These are phyloP conservation scores for Lasius fuliginosus DNA, from an alignment of 2,888 invertebrate species.

Conservation along the genomic window DNA sequence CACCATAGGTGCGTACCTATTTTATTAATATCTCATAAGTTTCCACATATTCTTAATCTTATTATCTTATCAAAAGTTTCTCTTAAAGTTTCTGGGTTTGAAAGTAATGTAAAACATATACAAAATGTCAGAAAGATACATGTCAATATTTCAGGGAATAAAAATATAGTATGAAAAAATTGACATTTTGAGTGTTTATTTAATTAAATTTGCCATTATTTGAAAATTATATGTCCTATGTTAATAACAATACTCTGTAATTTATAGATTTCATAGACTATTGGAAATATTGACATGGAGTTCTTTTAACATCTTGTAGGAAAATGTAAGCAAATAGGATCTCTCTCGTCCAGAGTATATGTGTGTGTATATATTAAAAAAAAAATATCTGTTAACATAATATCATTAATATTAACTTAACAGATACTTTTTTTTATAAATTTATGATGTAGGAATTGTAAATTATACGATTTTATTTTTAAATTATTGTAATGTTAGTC, in stretches of 20 bases:
- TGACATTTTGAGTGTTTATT: not conserved
- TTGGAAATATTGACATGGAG: slow-evolving; percentile 10
- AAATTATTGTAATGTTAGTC: not conserved
- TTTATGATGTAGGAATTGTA: not conserved
- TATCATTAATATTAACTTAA: not conserved
- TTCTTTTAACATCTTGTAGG: slow-evolving; percentile 7
- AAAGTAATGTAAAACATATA: not conserved
- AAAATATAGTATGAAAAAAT: not conserved
- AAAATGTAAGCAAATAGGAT: slow-evolving; percentile 34
- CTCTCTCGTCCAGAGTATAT: slow-evolving; percentile 32
- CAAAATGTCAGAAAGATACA: not conserved
- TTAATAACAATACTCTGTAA: not conserved
- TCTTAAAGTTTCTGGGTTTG: slow-evolving; percentile 77
- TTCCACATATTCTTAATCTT: slow-evolving; percentile 24
- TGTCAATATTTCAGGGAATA: slow-evolving; percentile 8
- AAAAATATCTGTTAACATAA: not conserved
- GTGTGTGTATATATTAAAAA: not conserved
- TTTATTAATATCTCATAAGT: slow-evolving; percentile 64
- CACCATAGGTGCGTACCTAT: slow-evolving; percentile 92
- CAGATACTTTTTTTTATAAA: not conserved
- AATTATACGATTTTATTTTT: slow-evolving; percentile 12
- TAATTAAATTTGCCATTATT: not conserved
- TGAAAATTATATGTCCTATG: not conserved
- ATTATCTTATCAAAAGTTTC: slow-evolving; percentile 35
- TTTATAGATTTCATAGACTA: not conserved